Conservation (phyloP, 2,113 vertebrate genomes). For the Fulica atra region DNA sequence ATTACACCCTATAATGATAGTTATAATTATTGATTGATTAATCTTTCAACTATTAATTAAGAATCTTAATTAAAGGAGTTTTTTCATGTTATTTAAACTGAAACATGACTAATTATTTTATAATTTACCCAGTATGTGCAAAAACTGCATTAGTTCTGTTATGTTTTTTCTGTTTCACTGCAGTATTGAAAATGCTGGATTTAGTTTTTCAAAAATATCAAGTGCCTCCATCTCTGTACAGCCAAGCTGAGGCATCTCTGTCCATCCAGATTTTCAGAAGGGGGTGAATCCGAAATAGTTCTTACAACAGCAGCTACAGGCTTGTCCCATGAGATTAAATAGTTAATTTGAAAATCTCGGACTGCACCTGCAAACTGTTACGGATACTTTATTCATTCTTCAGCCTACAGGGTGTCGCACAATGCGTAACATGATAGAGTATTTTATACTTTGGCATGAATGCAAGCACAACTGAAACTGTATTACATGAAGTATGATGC, state of each 20-base stretch:
- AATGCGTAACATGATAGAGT: neutral
- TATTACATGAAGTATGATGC: neutral
- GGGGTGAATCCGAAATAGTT: neutral
- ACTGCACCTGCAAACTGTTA: neutral
- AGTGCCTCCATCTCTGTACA: neutral
- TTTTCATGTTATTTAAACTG: constrained; percentile 74
- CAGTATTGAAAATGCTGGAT: neutral
- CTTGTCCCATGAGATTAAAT: neutral
- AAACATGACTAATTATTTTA: constrained; percentile 77
- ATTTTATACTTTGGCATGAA: neutral
- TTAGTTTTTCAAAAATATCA: neutral
- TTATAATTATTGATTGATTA: constrained; percentile 84
- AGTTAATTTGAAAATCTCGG: neutral
- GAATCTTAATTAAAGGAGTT: constrained; percentile 76
- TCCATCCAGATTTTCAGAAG: neutral
- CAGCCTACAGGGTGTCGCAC: neutral
- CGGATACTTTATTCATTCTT: neutral
- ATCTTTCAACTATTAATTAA: constrained; percentile 81
- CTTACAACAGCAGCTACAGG: neutral
- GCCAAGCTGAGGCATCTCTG: neutral
- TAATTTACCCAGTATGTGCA: constrained; percentile 69
- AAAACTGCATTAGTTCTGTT: constrained; percentile 50
- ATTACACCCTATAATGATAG: constrained; percentile 79
- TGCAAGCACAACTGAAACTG: neutral
- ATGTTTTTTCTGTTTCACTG: constrained; percentile 24